These are phyloP conservation scores for mouse (Mus musculus) DNA, from an alignment of 2,113 vertebrate genomes.

Conservation along the genomic window DNA sequence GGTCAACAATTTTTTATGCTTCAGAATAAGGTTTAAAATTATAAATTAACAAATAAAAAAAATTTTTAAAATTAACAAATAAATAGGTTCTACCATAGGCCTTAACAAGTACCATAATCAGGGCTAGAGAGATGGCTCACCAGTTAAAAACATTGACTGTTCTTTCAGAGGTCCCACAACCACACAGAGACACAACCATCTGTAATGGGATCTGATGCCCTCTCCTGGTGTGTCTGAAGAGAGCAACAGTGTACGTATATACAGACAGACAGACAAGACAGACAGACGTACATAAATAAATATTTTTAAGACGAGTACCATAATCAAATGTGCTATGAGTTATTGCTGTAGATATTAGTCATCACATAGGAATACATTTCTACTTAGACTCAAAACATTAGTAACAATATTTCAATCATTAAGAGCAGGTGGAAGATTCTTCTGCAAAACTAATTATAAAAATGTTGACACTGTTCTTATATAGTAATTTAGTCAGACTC, in stretches of 20 bases:
- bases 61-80: slow-evolving; percentile 51
- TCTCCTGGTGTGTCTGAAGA: too few species aligned
- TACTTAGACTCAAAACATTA: neutral
- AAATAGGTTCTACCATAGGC: neutral
- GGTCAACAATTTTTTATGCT: slow-evolving; percentile 10
- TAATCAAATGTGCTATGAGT: slow-evolving; percentile 5
- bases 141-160: too few species aligned
- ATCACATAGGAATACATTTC: slow-evolving; percentile 15
- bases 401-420: slow-evolving; percentile 20
- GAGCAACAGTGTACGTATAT: too few species aligned
- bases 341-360: neutral
- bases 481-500: slow-evolving; percentile 51
- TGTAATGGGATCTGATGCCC: too few species aligned
- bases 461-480: slow-evolving; percentile 31
- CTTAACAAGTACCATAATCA: slow-evolving; percentile 12
- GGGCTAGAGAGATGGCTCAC: too few species aligned
- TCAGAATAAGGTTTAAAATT: slow-evolving; percentile 48
- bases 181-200: too few species aligned
- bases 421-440: slow-evolving; percentile 30
- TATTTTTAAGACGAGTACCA: neutral
- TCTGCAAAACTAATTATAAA: slow-evolving; percentile 57
- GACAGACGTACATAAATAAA: too few species aligned
- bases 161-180: too few species aligned
- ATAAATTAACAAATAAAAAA: slow-evolving; percentile 37
- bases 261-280: too few species aligned